These are phyloP conservation scores for Zoanthus sansibaricus DNA, from an alignment of 92 coral and sea anemone species.

Conservation along the genomic window DNA sequence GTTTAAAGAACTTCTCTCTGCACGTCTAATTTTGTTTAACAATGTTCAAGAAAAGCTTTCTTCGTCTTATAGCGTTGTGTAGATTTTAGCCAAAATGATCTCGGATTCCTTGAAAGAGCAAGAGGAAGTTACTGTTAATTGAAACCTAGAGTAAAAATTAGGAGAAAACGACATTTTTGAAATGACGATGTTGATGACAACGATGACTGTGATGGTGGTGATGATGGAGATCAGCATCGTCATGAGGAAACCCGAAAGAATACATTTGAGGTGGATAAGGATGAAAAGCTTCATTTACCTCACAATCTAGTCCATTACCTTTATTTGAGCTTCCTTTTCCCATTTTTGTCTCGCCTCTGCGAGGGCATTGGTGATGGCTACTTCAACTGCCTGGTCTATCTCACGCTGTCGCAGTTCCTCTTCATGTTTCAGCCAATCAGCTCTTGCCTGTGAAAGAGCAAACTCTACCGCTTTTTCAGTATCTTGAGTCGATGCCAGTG, in stretches of 20 bases:
- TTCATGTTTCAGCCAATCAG: slow-evolving; percentile 85
- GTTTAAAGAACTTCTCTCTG: no score
- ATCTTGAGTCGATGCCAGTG: slow-evolving; percentile 62
- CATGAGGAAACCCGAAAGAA: background rate
- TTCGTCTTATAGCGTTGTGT: no score
- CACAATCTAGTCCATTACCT: background rate
- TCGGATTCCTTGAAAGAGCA: no score
- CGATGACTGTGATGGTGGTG: no score
- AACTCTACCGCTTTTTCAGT: slow-evolving; percentile 77
- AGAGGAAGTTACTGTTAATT: no score
- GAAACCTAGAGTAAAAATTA: no score
- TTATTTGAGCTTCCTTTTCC: slow-evolving; percentile 74
- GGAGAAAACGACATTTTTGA: no score
- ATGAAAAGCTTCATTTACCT: no score
- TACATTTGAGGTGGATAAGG: background rate
- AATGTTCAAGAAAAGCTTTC: no score
- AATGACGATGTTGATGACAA: no score
- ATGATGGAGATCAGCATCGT: background rate
- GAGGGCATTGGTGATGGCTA: slow-evolving; percentile 86
- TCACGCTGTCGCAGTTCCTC: slow-evolving; percentile 81
- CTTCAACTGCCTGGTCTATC: slow-evolving; percentile 85
- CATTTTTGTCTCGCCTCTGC: slow-evolving; percentile 90
- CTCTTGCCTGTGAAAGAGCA: slow-evolving; percentile 85
- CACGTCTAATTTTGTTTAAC: no score
- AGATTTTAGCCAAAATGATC: no score